Evolutionary conservation across 2,888 invertebrate genomes (phyloP).

Genomic region (Theretra japonica): DNA sequence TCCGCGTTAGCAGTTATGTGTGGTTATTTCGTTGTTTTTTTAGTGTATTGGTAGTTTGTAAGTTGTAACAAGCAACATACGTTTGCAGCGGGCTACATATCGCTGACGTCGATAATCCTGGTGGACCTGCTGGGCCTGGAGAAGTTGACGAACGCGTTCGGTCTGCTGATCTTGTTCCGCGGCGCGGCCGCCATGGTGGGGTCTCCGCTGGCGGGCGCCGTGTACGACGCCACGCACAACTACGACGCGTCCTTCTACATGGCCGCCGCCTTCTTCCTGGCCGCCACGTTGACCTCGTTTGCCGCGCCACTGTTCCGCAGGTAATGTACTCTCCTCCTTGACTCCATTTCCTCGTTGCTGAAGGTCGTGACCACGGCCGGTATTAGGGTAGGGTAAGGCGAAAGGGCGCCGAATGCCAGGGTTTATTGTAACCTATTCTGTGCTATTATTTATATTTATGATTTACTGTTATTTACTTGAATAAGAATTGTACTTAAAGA

Average conservation of each 20-base stretch:
- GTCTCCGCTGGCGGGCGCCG: conserved; percentile 92
- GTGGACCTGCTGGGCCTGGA: conserved; percentile 98
- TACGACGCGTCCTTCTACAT: conserved; percentile 96
- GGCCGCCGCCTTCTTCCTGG: conserved; percentile 94
- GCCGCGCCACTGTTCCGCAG: conserved; percentile 89
- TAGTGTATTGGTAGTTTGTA: too few species aligned
- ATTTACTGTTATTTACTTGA: too few species aligned
- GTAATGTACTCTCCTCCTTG: conserved; percentile 50
- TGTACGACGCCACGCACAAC: conserved; percentile 93
- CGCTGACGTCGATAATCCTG: conserved; percentile 98
- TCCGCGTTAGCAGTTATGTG: too few species aligned
- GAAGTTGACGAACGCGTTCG: conserved; percentile 98
- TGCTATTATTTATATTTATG: too few species aligned
- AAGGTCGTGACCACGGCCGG: too few species aligned
- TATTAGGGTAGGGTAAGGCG: too few species aligned
- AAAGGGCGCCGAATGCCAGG: too few species aligned
- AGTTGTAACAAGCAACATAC: not conserved
- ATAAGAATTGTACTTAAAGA: too few species aligned
- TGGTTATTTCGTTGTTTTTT: too few species aligned
- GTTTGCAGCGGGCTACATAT: conserved; percentile 96
- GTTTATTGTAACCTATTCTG: too few species aligned
- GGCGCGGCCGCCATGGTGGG: conserved; percentile 97
- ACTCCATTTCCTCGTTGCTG: too few species aligned
- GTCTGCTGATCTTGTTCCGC: conserved; percentile 96
- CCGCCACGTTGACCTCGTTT: conserved; percentile 94